A percentile compares a stretch with the other conserved stretches of the same genome.
Conservation (phyloP, 2,113 vertebrate genomes). For the Cromileptes altivelis region DNA sequence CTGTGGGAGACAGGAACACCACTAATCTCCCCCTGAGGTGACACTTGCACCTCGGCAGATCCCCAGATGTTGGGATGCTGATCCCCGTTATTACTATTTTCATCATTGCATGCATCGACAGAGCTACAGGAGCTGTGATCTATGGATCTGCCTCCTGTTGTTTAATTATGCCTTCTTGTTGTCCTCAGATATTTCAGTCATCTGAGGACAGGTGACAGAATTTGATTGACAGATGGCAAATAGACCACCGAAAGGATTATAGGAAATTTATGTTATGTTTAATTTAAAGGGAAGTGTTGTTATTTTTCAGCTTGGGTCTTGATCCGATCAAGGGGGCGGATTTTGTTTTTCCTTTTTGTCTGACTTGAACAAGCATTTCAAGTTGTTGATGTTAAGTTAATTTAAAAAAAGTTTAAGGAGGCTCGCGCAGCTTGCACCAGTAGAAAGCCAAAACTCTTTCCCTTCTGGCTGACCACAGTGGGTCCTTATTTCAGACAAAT, state of each 20-base stretch:
- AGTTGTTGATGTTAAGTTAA: neutral
- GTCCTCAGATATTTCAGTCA: slow-evolving; percentile 4
- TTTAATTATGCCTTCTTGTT: neutral
- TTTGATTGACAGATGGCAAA: neutral
- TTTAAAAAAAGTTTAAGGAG: neutral
- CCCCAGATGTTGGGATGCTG: slow-evolving; percentile 42
- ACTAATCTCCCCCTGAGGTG: slow-evolving; percentile 62
- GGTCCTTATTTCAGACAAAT: no score
- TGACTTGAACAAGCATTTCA: neutral
- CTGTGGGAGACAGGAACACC: slow-evolving; percentile 62
- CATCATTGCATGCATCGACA: neutral
- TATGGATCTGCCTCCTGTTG: neutral
- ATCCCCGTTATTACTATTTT: slow-evolving; percentile 38
- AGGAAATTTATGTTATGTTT: neutral
- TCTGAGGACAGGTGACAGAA: neutral
- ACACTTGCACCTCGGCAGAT: slow-evolving; percentile 52
- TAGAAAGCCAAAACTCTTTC: neutral
- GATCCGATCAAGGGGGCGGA: neutral
- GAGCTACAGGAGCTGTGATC: neutral
- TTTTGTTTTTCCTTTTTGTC: neutral
- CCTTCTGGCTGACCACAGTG: no score
- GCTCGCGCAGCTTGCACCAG: no score
- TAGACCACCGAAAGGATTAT: neutral
- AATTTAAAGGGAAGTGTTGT: neutral
- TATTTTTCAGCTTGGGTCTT: neutral